These are phyloP conservation scores for Pantelozetes paolii DNA, from an alignment of 2,888 invertebrate species.

Conservation along the genomic window DNA sequence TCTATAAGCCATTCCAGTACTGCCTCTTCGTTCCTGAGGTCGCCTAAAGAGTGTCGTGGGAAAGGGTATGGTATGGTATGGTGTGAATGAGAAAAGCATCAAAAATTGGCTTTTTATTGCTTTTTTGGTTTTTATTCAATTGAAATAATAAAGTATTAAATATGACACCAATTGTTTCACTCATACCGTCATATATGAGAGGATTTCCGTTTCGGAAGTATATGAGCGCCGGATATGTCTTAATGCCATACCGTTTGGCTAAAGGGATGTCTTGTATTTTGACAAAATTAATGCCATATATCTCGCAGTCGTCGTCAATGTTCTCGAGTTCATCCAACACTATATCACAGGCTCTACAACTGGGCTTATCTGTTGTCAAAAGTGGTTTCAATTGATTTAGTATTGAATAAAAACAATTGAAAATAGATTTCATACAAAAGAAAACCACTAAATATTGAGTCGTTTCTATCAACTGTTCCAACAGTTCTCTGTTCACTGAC, in stretches of 20 bases:
- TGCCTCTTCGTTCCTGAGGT: conserved; percentile 83
- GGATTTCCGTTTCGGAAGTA: conserved; percentile 86
- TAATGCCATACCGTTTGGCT: conserved; percentile 87
- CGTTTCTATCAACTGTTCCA: conserved; percentile 82
- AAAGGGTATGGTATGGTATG: not conserved
- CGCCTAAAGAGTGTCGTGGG: conserved; percentile 59
- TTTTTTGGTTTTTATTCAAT: not conserved
- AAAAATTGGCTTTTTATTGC: no score
- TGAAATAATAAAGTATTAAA: not conserved
- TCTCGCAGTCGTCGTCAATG: conserved; percentile 78
- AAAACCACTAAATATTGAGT: conserved; percentile 88
- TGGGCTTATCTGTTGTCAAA: conserved; percentile 67
- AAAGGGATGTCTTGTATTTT: conserved; percentile 85
- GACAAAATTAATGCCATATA: conserved; percentile 87
- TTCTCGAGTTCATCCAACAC: conserved; percentile 80
- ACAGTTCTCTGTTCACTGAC: conserved; percentile 80
- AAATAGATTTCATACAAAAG: conserved; percentile 66
- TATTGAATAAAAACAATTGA: conserved; percentile 10
- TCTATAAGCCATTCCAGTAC: conserved; percentile 88
- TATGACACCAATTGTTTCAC: conserved; percentile 50
- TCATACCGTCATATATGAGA: conserved; percentile 65
- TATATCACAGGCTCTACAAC: conserved; percentile 85
- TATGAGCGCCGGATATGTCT: conserved; percentile 86
- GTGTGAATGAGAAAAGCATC: not conserved
- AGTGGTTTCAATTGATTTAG: not conserved